Base-by-base conservation (phyloP, 2,113 vertebrate species). In the Pontoporia blainvillei region DNA sequence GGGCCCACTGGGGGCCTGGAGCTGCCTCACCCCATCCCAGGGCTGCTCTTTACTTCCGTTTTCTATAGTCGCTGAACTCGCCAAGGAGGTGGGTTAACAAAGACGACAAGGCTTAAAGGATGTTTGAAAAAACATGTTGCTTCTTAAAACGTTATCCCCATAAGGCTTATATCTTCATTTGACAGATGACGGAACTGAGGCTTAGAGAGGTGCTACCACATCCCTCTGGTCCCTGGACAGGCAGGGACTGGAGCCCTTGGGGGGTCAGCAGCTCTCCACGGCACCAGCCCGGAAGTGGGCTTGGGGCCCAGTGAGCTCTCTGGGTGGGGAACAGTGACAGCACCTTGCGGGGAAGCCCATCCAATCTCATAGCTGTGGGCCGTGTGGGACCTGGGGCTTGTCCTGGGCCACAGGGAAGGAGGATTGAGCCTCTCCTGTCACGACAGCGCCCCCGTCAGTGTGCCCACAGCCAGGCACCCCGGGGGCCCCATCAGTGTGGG, bases 401-500 rank as follows among this genome's bases (percentile, higher is more conserved):
- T 36, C 31, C 17, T 23, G 54, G 25, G 52, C 46, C 6, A 0
- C 41, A 21, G 66, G 46, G n/a, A 21, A 7, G 78, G 25, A 44
- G 25, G 13, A 6, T 5, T 23, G 49, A 17, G 29, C 13, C 36
- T 54, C 72, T 44, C 9, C 5, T 4, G 17, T 3, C 11, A 12
- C 3, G 13, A n/a, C n/a, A 23, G 78, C 23, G 17, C 23, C 20
- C n/a, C 66, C 36, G 2, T 0, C 6, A 23, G 39, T 9, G 0
- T 7, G 23, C 23, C 41, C 46, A 10, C 0, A 2, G 46, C 75
- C 61, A 64, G 21, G 44, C 0, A 2, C 21, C 76, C 27, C 64
- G 6, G 8, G 86, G 21, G 31, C 4, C 73, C 29, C 1, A 0
- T 36, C 25, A 4, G 31, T 29, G 44, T 44, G 59, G 36, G 36